These are phyloP conservation scores for Aix galericulata DNA, from an alignment of 2,113 vertebrate species.

Conservation along the genomic window DNA sequence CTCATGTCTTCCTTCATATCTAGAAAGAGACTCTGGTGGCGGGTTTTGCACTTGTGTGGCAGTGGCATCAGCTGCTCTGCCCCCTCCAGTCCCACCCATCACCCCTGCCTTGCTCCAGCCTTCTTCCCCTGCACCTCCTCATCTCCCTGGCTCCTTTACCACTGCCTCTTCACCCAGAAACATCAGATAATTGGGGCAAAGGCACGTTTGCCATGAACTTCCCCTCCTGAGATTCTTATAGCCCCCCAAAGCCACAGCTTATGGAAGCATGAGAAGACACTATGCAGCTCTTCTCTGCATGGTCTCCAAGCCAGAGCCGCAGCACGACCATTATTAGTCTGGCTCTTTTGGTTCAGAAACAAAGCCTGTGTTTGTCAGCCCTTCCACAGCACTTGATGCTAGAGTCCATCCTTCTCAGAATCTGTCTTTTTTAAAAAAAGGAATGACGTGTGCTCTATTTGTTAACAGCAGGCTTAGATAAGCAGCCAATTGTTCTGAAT, in stretches of 20 bases:
- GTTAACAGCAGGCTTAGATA: background rate
- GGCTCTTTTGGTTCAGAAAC: background rate
- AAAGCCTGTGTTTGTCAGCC: background rate
- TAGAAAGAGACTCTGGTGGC: background rate
- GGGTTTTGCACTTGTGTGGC: background rate
- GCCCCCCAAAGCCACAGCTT: background rate
- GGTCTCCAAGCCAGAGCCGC: background rate
- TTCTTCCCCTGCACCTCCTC: background rate
- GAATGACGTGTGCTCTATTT: background rate
- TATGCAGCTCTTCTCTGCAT: background rate
- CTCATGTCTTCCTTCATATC: background rate
- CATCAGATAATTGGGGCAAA: background rate
- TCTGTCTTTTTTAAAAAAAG: background rate
- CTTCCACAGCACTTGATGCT: conserved; percentile 1
- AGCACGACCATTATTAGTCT: background rate
- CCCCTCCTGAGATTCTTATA: background rate
- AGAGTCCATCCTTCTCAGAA: background rate
- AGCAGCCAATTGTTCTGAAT: background rate
- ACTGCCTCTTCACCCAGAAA: background rate
- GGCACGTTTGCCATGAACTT: background rate
- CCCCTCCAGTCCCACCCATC: background rate
- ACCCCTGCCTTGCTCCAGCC: background rate
- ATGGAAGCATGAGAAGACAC: background rate
- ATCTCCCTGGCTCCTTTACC: background rate
- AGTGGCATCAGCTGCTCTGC: background rate